phyloP scores from a whole-genome alignment of 1,140 invertebrate genomes.

The Ephestia elutella region DNA sequence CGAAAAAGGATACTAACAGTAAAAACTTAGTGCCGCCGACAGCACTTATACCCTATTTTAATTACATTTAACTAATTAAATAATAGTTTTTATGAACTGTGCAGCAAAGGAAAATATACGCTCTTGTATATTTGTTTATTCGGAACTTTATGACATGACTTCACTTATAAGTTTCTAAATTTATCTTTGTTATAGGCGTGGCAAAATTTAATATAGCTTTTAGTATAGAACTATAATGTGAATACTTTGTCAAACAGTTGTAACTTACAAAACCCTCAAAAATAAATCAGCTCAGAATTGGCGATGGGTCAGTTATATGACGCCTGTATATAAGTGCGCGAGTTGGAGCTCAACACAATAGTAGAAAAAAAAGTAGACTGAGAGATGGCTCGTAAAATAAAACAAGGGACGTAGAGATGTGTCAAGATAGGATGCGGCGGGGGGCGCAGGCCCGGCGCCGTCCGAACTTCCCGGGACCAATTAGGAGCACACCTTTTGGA shows the following conservation, averaged over 20 bases:
- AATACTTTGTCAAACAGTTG: too few species aligned
- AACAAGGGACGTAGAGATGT: conserved; percentile 68
- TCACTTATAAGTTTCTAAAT: too few species aligned
- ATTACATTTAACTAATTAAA: conserved; percentile 2
- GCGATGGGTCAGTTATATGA: conserved; percentile 44
- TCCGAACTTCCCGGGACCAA: conserved; percentile 47
- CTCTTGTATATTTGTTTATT: too few species aligned
- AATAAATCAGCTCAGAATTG: conserved; percentile 42
- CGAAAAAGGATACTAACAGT: conserved; percentile 21
- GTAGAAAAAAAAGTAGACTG: conserved; percentile 47
- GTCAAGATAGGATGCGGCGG: conserved; percentile 67
- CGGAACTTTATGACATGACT: neutral
- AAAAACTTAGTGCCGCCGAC: conserved; percentile 22
- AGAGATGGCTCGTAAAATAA: conserved; percentile 69
- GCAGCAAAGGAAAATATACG: too few species aligned
- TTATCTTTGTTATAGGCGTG: neutral
- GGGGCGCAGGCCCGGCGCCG: conserved; percentile 51
- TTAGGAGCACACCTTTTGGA: conserved; percentile 71
- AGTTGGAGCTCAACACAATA: conserved; percentile 52
- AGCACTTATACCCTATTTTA: conserved; percentile 6
- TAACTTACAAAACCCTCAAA: neutral
- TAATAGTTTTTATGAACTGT: neutral
- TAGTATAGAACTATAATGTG: too few species aligned
- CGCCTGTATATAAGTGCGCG: conserved; percentile 53
- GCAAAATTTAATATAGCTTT: too few species aligned